Base-by-base conservation (phyloP, 2,888 invertebrate genomes). In the Cheilosia soror region DNA sequence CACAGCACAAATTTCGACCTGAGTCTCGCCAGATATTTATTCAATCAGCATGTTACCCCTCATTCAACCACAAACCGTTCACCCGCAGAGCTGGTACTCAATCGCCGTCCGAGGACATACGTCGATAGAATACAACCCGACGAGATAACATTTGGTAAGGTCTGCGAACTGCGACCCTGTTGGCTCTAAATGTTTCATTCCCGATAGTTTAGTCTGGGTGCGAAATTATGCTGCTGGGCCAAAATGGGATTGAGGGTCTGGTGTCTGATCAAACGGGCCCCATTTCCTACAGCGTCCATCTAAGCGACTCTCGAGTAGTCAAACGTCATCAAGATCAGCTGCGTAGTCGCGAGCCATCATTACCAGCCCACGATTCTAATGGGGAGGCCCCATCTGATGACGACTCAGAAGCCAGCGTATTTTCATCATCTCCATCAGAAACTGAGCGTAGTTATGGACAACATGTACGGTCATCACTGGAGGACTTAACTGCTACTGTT, bases 251-350 rank as follows among this genome's bases (percentile, higher is more conserved):
- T 33, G 49, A 51, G 31, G 60, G 47, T 15, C 11, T 57, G 11
- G 44, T 57, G 20, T 44, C 20, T 15, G 57, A 44, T 44, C 20
- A 44, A 73, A 73, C 51, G 15, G 73, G 40, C 0, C 49, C 25
- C 15, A 58, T 71, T 60, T 71, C 58, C 13, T 58, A 60, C 37
- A 73, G 33, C 20, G n/a, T 75, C 20, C 55, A 15, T 15, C 47
- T 57, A n/a, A 72, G 42, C 20, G 53, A 72, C 62, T 62, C 51
- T 53, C 20, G 72, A 13, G 31, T 72, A 31, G 49, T 72, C 20
- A 72, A 62, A 51, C 62, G 53, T 44, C 63, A 73, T 71, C 49
- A 58, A 71, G 58, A 71, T 71, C 49, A 71, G 47, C 25, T 57
- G 33, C 20, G 33, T 33, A 47, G 44, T 44, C 69, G 57, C 20